A percentile compares a stretch with the other conserved stretches of the same genome.
These are phyloP conservation scores for Chaenogobius annularis DNA, from an alignment of 2,113 vertebrate species.

Conservation along the genomic window DNA sequence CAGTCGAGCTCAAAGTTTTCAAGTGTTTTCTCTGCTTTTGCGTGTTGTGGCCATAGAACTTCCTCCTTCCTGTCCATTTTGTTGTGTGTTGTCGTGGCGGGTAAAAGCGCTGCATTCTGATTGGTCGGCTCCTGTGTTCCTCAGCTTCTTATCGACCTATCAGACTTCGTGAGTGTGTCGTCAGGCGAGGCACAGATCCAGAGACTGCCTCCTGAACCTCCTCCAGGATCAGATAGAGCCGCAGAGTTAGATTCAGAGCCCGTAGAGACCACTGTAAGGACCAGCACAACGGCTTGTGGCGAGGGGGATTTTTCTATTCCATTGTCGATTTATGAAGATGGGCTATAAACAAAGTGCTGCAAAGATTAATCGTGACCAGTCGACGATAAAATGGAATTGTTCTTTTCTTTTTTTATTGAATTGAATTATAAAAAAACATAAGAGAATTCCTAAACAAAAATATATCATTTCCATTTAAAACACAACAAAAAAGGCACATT, in stretches of 20 bases:
- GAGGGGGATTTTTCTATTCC: not conserved
- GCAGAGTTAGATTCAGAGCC: conserved; percentile 50
- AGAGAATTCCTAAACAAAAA: no score
- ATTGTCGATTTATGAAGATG: not conserved
- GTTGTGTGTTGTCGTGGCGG: conserved; percentile 5
- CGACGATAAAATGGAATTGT: no score
- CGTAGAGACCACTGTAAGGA: conserved; percentile 56
- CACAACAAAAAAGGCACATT: not conserved
- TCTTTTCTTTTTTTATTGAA: no score
- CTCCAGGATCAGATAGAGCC: conserved; percentile 47
- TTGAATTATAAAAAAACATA: no score
- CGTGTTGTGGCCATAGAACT: conserved; percentile 5
- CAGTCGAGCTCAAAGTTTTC: not conserved
- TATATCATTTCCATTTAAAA: no score
- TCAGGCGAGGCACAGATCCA: conserved; percentile 30
- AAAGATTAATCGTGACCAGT: no score
- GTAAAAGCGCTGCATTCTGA: conserved; percentile 53
- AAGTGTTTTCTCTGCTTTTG: not conserved
- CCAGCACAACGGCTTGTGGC: conserved; percentile 1
- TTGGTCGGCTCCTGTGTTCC: conserved; percentile 68
- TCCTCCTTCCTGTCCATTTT: conserved; percentile 7
- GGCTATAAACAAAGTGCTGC: no score
- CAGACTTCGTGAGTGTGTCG: conserved; percentile 62
- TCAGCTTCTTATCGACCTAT: conserved; percentile 72
- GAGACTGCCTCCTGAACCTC: conserved; percentile 57